Evolutionary conservation across 2,888 invertebrate genomes (phyloP).

Genomic region (Miltochrista miniata): DNA sequence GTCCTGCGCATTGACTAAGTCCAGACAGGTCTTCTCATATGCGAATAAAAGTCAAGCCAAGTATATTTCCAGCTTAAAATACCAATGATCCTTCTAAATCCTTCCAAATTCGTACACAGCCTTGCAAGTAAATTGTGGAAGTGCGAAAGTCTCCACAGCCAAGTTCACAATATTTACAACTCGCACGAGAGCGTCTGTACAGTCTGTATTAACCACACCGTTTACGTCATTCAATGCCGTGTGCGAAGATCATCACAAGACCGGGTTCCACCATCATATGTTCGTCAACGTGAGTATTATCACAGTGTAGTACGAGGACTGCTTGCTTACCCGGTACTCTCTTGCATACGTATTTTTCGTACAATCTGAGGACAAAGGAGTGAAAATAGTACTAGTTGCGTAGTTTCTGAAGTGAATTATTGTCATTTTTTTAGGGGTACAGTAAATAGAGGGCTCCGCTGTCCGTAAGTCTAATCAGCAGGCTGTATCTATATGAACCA

Average conservation of each 20-base stretch:
- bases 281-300: conserved; percentile 97
- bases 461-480: too few species aligned
- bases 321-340: conserved; percentile 98
- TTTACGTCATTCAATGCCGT: conserved; percentile 91
- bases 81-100: too few species aligned
- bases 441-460: too few species aligned
- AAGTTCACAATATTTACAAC: conserved; percentile 22
- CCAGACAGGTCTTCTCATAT: too few species aligned
- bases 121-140: background rate
- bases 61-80: too few species aligned
- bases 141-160: conserved; percentile 25
- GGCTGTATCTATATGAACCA: too few species aligned
- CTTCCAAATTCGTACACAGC: background rate
- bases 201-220: conserved; percentile 21
- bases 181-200: conserved; percentile 19
- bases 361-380: conserved; percentile 74
- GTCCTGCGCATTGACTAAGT: too few species aligned
- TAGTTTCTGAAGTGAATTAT: too few species aligned
- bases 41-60: too few species aligned
- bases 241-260: conserved; percentile 99
- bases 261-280: conserved; percentile 98
- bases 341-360: conserved; percentile 97
- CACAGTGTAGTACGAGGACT: conserved; percentile 96
- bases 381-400: too few species aligned
- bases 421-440: too few species aligned